Conservation (phyloP, 1,140 invertebrate genomes). For the Drosophila kurseongensis region DNA sequence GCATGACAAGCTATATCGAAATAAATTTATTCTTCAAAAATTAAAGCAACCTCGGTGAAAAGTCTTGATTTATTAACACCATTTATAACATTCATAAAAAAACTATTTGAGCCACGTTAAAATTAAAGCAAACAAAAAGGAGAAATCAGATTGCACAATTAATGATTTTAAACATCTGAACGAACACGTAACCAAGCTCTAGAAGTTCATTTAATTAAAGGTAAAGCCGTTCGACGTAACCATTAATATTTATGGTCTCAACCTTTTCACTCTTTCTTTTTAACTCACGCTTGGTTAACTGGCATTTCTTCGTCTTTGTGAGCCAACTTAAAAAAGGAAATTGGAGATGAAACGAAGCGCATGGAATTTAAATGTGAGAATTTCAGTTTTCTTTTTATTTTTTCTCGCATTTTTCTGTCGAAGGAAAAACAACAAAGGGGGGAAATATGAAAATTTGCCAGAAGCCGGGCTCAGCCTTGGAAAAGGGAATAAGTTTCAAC, state of each 20-base stretch:
- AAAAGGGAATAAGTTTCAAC: conserved; percentile 29
- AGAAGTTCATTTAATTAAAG: conserved; percentile 45
- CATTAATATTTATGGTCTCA: conserved; percentile 46
- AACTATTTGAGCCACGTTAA: not conserved
- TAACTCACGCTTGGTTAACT: conserved; percentile 40
- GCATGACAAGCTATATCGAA: too few relatives aligned
- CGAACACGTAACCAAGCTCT: not conserved
- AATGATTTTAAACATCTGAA: conserved; percentile 1
- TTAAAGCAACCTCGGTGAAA: too few relatives aligned
- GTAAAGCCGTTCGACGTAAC: conserved; percentile 15
- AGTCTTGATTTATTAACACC: not conserved
- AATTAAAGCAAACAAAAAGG: not conserved
- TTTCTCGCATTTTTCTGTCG: conserved; percentile 13
- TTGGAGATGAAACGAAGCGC: conserved; percentile 56
- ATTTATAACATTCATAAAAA: not conserved
- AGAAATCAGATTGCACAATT: not conserved
- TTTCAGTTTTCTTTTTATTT: conserved; percentile 35
- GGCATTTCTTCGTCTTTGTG: conserved; percentile 39
- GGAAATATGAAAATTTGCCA: conserved; percentile 46
- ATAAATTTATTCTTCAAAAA: too few relatives aligned
- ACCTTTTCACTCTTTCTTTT: conserved; percentile 30
- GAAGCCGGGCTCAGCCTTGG: conserved; percentile 24
- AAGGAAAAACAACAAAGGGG: conserved; percentile 15
- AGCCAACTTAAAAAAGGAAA: conserved; percentile 56
- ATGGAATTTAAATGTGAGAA: conserved; percentile 66